Percentiles rank a stretch among this genome's conserved stretches.
phyloP scores from a whole-genome alignment of 2,113 vertebrate species.

The Nesoenas mayeri region DNA sequence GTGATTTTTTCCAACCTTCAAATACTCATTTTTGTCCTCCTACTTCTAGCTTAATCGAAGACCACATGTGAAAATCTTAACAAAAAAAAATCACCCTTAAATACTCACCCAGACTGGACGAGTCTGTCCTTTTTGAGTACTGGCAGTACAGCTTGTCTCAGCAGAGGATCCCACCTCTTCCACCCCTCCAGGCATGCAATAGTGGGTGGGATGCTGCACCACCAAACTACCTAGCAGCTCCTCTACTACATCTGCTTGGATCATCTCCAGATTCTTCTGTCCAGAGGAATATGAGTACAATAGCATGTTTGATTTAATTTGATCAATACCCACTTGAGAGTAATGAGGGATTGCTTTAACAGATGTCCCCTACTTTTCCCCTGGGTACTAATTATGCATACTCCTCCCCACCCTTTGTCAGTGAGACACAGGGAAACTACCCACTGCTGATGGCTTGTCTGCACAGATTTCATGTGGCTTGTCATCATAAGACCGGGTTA shows the following conservation, averaged over 20 bases:
- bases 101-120: not conserved
- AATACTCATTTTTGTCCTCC: not conserved
- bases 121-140: not conserved
- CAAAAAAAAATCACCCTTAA: not conserved
- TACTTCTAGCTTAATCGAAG: not conserved
- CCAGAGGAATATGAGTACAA: not conserved
- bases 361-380: not conserved
- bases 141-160: rapidly evolving
- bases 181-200: not conserved
- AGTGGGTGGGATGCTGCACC: not conserved
- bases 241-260: not conserved
- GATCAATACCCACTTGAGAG: not conserved
- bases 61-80: not conserved
- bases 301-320: not conserved
- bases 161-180: not conserved
- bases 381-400: not conserved
- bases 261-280: not conserved
- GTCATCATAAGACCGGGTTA: not conserved
- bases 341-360: not conserved
- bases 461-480: not conserved
- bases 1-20: conserved; percentile 34
- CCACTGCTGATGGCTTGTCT: not conserved
- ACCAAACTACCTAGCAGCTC: not conserved
- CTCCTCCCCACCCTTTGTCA: not conserved
- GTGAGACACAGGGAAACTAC: not conserved